Base-by-base conservation (phyloP, 23 tunicate species). In the Pegea sp. region DNA sequence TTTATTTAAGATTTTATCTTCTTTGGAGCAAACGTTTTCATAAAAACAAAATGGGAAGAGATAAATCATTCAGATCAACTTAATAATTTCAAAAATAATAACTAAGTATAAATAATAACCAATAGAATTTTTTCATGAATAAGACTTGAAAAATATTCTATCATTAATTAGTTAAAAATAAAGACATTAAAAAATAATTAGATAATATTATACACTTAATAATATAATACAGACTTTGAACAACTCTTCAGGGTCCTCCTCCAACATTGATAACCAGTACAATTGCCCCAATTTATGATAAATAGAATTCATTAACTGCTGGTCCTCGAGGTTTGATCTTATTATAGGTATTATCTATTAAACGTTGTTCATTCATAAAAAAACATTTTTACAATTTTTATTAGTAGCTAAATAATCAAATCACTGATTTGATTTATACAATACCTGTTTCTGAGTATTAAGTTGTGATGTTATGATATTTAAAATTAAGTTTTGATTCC, bases 271-370 rank as follows among this genome's bases (percentile, higher is more conserved):
- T 69, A 53, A 67, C 95, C 21, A 58, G 84, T 44, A 84, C 95
- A 30, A 84, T 81, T 18, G 70, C 70, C 22, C 76, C 95, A 26
- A 73, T 84, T 44, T 76, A 73, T 29, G 72, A 63, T 63, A 84
- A 84, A 33, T 71, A 73, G 13, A 79, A 84, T 34, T 71, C 76
- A 20, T 58, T 84, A 84, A 84, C 84, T 21, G 72, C 56, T 51
- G 95, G 95, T 22, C 61, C 58, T 16, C 49, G 95, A 25, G 95
- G 95, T 2, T 84, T 84, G 5, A 51, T 84, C 34, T 72, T 84
- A 19, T 59, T 74, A 76, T 84, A 84, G 84, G 95, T 84, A 24
- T 18, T 7, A 62, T 24, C 26, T 18, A 11, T 16, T n/a, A n/a
- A n/a, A n/a, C n/a, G n/a, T n/a, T n/a, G n/a, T n/a, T n/a, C n/a